Base-by-base conservation (phyloP, 2,888 invertebrate genomes). In the Sturmia bella region DNA sequence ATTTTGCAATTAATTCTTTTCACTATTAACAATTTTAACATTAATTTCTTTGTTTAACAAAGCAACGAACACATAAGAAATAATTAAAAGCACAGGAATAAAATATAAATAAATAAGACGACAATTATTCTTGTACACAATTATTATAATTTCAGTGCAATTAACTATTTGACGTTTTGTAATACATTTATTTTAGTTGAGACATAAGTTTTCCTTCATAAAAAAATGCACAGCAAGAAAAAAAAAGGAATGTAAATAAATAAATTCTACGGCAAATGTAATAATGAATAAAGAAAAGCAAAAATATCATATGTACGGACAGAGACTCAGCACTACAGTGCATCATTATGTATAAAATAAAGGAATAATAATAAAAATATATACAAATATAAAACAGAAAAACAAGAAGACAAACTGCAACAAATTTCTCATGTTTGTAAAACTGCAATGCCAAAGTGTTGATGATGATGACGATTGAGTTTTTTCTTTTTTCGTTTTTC, bases 81-180 rank as follows among this genome's bases (percentile, higher is more conserved):
- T 45, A 61, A 61, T 27, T 15, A 54, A 54, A 61, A 43, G 37
- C 19, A 24, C 37, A 69, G 39, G 45, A 69, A 69, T 68, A 76
- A 63, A 61, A 61, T 61, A 69, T 54, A 69, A 69, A 76, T 76
- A 76, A 76, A 76, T 76, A 79, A 79, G 72, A 79, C 78, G 73
- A 79, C 72, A 82, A 82, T 82, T 82, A 82, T 82, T 75, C 74
- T 78, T 82, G 70, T 78, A 75, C 39, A 82, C 78, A 82, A 82
- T 82, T 82, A 82, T 82, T 78, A 78, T 78, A 82, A 82, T 82
- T 85, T 85, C 80, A 82, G 80, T 83, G 83, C 84, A 85, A 85
- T 85, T 85, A 84, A 84, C 78, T 83, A 81, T 83, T 85, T 83
- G 85, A 84, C 84, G 84, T 84, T 83, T 83, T 74, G 79, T 75